These are phyloP conservation scores for Anolis carolinensis DNA, from an alignment of 2,113 vertebrate genomes.

Conservation along the genomic window DNA sequence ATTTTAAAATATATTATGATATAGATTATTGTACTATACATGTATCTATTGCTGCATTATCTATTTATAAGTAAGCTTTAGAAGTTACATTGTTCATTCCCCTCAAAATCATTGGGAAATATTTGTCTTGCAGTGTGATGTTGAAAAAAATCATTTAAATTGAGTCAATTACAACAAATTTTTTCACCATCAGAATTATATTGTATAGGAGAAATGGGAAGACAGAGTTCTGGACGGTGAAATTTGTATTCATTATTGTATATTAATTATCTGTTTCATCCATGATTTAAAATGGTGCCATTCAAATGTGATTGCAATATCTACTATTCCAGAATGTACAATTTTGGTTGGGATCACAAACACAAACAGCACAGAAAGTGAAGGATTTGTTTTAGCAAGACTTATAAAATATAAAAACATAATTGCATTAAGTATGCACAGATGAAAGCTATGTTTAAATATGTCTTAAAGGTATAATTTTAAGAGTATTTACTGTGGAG, in stretches of 20 bases:
- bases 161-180: neutral
- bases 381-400: neutral
- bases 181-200: neutral
- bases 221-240: neutral
- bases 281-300: neutral
- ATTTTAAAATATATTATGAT: neutral
- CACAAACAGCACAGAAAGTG: neutral
- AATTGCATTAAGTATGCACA: neutral
- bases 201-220: neutral
- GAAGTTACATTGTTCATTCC: neutral
- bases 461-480: conserved; percentile 4
- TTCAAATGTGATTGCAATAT: neutral
- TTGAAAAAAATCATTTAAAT: neutral
- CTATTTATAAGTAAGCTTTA: neutral
- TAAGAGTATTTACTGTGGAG: neutral
- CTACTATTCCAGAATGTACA: neutral
- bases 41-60: neutral
- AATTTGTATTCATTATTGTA: neutral
- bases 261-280: neutral
- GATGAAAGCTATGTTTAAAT: conserved; percentile 19
- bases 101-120: neutral
- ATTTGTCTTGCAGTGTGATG: neutral
- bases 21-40: neutral
- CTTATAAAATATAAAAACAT: neutral
- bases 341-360: neutral